Conservation (phyloP, 37 sponge, comb jelly and placozoan genomes). For the Aplysina aerophoba region DNA sequence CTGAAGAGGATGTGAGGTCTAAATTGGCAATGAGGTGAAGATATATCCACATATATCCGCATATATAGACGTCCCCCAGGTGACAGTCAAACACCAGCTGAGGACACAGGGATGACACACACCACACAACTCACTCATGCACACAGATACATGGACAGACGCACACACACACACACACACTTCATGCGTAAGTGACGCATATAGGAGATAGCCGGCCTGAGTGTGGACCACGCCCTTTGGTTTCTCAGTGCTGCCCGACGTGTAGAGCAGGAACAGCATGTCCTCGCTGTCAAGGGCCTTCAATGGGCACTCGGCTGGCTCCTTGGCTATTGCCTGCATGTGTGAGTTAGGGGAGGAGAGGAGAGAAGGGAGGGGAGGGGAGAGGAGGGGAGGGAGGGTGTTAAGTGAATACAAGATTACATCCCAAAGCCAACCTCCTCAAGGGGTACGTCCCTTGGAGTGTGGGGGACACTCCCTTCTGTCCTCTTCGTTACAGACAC, state of each 20-base stretch:
- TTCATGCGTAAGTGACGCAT: conserved; percentile 88
- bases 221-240: conserved; percentile 98
- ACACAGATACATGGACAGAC: not conserved
- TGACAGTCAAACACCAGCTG: conserved; percentile 92
- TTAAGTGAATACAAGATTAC: conserved; percentile 12
- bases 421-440: conserved; percentile 81
- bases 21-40: not conserved
- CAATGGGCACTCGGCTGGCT: conserved; percentile 70
- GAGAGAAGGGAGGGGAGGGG: not conserved
- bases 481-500: conserved; percentile 86
- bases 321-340: conserved; percentile 83
- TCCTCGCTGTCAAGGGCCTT: conserved; percentile 94
- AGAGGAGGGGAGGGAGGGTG: conserved; percentile 35
- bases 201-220: conserved; percentile 95
- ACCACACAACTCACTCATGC: not conserved
- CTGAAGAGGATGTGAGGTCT: too few relatives aligned
- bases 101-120: not conserved
- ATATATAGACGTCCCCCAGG: conserved; percentile 91
- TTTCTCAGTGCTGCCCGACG: conserved; percentile 96
- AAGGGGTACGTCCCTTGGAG: conserved; percentile 71
- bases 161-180: conserved; percentile 34
- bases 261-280: conserved; percentile 94
- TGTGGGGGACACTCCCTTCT: conserved; percentile 63
- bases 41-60: conserved; percentile 44
- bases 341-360: not conserved